Base-by-base conservation (phyloP, 2,797 vertebrate species). In the Vireo griseus region DNA sequence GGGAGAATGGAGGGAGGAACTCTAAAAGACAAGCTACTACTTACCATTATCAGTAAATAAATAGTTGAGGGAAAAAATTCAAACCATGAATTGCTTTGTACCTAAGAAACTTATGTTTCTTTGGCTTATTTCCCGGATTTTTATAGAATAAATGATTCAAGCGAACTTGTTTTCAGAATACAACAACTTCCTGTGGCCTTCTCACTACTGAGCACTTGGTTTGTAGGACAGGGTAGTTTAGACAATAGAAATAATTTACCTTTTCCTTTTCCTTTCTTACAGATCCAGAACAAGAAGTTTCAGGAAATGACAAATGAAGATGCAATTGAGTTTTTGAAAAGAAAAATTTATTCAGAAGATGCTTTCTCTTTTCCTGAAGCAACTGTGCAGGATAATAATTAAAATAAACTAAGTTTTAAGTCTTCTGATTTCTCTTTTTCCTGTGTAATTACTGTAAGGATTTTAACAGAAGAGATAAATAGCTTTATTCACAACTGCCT, bases 251-350 rank as follows among this genome's bases (percentile, higher is more conserved):
- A 52, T 97, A 39, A 97, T 6, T 6, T 85, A 35, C 15, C 22
- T 3, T 73, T 79, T 96, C 73, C 47, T 57, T 37, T 92, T 84
- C 58, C 78, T 97, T 83, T 96, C 66, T 63, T 91, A 59, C 86
- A 99, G 99, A 94, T 99, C 40, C 94, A 86, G 3, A 96, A 97
- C 71, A 97, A 97, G 65, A 97, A 98, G 90, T 97, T 99, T 92
- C 94, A 96, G 59, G 96, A 93, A 57, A 89, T 97, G 82, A 95
- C 97, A 24, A 95, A 97, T 40, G 93, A 98, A 31, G 75, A 98
- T 40, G 97, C 96, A 40, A 48, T 90, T 1, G 69, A 97, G 19
- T 90, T 98, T 87, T 95, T 99, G 62, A 98, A 97, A 94, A 85
- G 11, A 35, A 96, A 76, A 76, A 97, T 99, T 71, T 99, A 98